A percentile compares a stretch with the other conserved stretches of the same genome.
Evolutionary conservation across 2,888 invertebrate species (phyloP).

Genomic region (Orthonychiurus folsomi): DNA sequence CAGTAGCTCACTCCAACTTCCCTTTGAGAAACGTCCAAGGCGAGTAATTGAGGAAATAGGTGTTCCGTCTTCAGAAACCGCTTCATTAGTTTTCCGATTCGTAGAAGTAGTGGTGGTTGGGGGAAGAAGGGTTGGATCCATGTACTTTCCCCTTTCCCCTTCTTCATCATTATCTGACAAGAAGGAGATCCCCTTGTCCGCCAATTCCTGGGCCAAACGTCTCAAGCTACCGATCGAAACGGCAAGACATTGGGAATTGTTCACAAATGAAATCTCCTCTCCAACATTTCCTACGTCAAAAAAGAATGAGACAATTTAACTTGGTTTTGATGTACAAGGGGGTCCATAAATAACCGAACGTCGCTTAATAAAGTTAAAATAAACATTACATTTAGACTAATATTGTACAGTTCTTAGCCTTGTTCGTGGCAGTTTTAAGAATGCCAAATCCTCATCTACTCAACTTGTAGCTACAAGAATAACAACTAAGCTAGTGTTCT

Average conservation of each 20-base stretch:
- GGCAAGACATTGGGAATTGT: constrained; percentile 38
- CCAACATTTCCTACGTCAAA: constrained; percentile 29
- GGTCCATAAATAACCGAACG: too few relatives aligned
- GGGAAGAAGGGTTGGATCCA: not conserved
- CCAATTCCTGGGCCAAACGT: constrained; percentile 32
- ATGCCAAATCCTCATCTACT: not conserved
- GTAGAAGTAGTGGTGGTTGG: not conserved
- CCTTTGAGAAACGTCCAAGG: not conserved
- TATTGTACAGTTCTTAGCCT: too few relatives aligned
- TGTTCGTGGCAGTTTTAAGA: too few relatives aligned
- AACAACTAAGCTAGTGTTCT: too few relatives aligned
- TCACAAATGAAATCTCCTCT: constrained; percentile 39
- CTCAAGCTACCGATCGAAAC: constrained; percentile 34
- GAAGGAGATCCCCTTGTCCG: constrained; percentile 27
- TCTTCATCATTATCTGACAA: constrained; percentile 26
- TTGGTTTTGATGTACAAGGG: not conserved
- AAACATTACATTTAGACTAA: too few relatives aligned
- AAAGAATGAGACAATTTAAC: not conserved
- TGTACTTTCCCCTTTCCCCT: not conserved
- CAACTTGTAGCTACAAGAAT: not conserved
- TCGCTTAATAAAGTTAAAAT: too few relatives aligned
- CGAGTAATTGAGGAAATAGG: not conserved
- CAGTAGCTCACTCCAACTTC: not conserved
- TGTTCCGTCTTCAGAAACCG: not conserved
- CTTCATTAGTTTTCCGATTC: not conserved